phyloP scores from a whole-genome alignment of 2,797 vertebrate genomes.

The Eulemur mongoz region DNA sequence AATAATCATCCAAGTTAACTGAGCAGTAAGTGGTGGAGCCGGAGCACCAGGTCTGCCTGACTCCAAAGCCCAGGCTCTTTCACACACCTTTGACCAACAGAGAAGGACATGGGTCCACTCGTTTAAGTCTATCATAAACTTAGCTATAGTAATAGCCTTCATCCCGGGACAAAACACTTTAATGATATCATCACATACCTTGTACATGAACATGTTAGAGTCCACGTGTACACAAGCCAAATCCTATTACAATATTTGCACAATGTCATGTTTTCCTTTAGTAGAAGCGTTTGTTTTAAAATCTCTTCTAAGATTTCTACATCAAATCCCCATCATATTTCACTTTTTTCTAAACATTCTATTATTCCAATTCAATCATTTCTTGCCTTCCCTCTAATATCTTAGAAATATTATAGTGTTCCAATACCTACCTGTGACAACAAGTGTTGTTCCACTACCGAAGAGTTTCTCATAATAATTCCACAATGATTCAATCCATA shows the following conservation, averaged over 20 bases:
- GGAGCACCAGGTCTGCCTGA: neutral
- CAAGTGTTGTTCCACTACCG: conserved; percentile 76
- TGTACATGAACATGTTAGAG: neutral
- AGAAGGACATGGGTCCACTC: neutral
- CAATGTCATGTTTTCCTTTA: neutral
- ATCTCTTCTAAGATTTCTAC: neutral
- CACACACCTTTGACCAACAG: neutral
- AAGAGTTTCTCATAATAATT: conserved; percentile 60
- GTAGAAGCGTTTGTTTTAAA: neutral
- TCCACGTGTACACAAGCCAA: neutral
- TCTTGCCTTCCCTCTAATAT: neutral
- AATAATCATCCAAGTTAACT: neutral
- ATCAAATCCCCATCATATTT: neutral
- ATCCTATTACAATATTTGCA: neutral
- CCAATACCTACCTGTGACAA: conserved; percentile 72
- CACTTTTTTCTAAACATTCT: neutral
- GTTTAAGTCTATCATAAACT: neutral
- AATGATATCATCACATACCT: neutral
- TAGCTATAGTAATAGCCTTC: neutral
- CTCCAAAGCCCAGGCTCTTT: neutral
- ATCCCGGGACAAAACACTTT: neutral
- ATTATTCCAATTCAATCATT: neutral
- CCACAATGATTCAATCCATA: conserved; percentile 59
- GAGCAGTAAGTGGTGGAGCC: neutral
- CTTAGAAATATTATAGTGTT: neutral